Evolutionary conservation across 2,888 invertebrate genomes (phyloP).

Genomic region (Ormyrus pomaceus): DNA sequence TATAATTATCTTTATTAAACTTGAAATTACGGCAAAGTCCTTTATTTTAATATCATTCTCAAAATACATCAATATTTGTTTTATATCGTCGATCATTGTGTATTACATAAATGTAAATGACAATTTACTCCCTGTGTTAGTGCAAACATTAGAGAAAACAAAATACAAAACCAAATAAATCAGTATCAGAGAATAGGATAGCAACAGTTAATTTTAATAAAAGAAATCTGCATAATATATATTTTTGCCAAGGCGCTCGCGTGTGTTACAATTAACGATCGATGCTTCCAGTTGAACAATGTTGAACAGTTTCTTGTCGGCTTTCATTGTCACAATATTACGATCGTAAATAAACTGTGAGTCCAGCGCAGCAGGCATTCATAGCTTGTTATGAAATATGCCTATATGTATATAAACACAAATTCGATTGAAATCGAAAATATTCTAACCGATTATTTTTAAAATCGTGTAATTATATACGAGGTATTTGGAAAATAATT

Average conservation of each 20-base stretch:
- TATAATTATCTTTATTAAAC: neutral
- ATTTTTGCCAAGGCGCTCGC: slow-evolving; percentile 62
- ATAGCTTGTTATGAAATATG: too few relatives aligned
- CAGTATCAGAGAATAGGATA: slow-evolving; percentile 11
- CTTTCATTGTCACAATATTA: slow-evolving; percentile 53
- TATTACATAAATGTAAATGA: neutral
- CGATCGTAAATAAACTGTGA: too few relatives aligned
- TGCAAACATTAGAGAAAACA: slow-evolving; percentile 15
- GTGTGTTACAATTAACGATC: slow-evolving; percentile 23
- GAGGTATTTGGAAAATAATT: too few relatives aligned
- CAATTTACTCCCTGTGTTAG: neutral
- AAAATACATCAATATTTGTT: slow-evolving; percentile 1
- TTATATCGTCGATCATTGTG: neutral
- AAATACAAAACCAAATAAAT: slow-evolving; percentile 26
- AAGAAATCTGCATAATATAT: slow-evolving; percentile 10
- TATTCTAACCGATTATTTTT: too few relatives aligned
- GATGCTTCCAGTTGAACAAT: slow-evolving; percentile 62
- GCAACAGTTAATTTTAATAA: slow-evolving; percentile 11
- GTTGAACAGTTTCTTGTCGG: slow-evolving; percentile 65
- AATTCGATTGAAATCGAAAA: too few relatives aligned
- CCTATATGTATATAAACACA: too few relatives aligned
- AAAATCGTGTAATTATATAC: too few relatives aligned
- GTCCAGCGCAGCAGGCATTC: too few relatives aligned
- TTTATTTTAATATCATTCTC: neutral
- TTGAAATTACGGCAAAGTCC: neutral